Conservation (phyloP, 1,140 invertebrate species). For the Chlorops oryzae region DNA sequence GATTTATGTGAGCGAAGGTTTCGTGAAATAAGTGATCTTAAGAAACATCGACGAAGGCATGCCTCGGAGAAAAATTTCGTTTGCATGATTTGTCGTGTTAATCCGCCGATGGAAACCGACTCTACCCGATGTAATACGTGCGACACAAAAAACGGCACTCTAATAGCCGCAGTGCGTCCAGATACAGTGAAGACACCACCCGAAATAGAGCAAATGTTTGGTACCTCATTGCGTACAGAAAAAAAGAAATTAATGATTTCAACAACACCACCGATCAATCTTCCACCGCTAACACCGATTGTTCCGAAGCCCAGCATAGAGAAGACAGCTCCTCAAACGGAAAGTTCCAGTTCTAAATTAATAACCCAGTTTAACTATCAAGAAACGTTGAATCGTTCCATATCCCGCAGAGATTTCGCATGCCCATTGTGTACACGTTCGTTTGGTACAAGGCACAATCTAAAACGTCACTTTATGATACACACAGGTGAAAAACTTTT, state of each 20-base stretch:
- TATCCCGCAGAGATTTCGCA: conserved; percentile 23
- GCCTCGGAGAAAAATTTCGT: conserved; percentile 55
- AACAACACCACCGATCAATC: neutral
- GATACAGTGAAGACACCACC: no score
- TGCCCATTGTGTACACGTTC: conserved; percentile 39
- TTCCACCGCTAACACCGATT: neutral
- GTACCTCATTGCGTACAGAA: no score
- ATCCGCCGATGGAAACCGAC: conserved; percentile 31
- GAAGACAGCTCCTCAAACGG: no score
- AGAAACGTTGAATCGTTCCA: no score
- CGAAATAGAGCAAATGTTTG: no score
- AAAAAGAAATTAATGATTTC: neutral
- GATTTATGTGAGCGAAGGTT: conserved; percentile 55
- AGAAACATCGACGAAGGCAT: conserved; percentile 52
- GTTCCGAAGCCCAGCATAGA: no score
- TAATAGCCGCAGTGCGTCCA: conserved; percentile 9
- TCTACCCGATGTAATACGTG: conserved; percentile 36
- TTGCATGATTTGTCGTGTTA: conserved; percentile 49
- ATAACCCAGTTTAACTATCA: no score
- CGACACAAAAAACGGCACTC: conserved; percentile 23
- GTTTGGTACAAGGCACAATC: conserved; percentile 43
- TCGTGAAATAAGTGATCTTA: conserved; percentile 52
- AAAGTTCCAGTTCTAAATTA: no score
- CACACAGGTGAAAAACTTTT: conserved; percentile 44
- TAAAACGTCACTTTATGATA: conserved; percentile 45